Evolutionary conservation across 2,797 vertebrate genomes (phyloP), one percentile per base, ranked within the genome.

Genomic region (Steatocranus sp.): DNA sequence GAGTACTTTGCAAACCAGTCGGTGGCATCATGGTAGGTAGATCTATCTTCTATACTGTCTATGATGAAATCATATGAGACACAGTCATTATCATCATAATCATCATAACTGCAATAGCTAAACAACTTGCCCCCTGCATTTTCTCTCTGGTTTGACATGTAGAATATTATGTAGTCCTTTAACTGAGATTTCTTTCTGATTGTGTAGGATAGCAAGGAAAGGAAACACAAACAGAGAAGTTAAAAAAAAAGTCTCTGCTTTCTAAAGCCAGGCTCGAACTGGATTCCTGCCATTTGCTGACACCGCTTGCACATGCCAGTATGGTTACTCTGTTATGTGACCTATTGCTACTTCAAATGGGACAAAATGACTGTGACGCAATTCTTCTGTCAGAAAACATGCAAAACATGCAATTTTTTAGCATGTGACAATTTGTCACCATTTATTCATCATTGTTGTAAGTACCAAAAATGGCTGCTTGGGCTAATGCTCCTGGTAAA

Each of bases 221-320:
- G 49, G 4, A 87, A 32, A 48, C 48, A 83, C 79, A 83, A n/a
- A 83, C 27, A 3, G n/a, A 77, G 15, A 53, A 48, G 70, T 18
- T 53, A 8, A 83, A 76, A 54, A 30, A 25, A 68, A 82, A 74
- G 73, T 32, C 30, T 56, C 58, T 81, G 76, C 27, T 80, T 82
- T 83, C n/a, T 38, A 48, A 81, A 84, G 75, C 75, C 54, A 82
- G 48, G 46, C 11, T 76, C 46, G 23, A 80, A 4, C 76, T 88
- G 87, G 30, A 48, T 38, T 41, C 54, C 7, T 73, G 79, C 79
- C 81, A 79, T 70, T 61, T 82, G 75, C 85, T 91, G 84, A 87
- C 74, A 73, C 25, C 48, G 49, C 87, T 58, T 51, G 30, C 61
- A 87, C 78, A 89, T 34, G 34, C 61, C 78, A 79, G 7, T 68